A percentile compares a stretch with the other conserved stretches of the same genome.
These are phyloP conservation scores for Pangasius mekongensis DNA, from an alignment of 2,797 vertebrate genomes.

Conservation along the genomic window DNA sequence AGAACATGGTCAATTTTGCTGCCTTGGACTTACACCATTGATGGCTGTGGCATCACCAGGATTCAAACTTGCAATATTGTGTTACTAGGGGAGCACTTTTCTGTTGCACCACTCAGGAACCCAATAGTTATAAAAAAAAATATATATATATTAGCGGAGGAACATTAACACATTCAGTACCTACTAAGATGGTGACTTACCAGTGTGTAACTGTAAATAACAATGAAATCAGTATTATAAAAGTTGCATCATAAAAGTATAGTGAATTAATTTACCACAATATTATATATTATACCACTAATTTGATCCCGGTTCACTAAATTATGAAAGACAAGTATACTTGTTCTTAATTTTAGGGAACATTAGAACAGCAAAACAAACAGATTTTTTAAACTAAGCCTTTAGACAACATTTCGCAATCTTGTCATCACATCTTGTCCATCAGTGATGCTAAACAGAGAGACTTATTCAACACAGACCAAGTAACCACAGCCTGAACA, in stretches of 20 bases:
- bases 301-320: neutral
- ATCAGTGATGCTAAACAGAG: neutral
- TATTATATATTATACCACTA: neutral
- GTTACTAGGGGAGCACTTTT: neutral
- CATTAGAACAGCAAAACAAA: neutral
- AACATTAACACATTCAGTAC: neutral
- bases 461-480: neutral
- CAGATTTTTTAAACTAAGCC: too few relatives aligned
- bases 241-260: neutral
- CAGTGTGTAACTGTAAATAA: neutral
- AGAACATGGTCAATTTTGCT: neutral
- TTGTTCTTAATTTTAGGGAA: neutral
- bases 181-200: neutral
- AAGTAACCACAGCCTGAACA: neutral
- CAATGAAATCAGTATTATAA: neutral
- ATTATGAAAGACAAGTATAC: neutral
- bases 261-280: neutral
- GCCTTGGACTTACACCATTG: neutral
- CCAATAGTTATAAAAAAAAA: too few relatives aligned
- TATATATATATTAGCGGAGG: too few relatives aligned
- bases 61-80: neutral
- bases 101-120: neutral
- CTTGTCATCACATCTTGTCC: neutral
- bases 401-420: neutral
- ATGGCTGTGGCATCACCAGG: neutral